phyloP scores from a whole-genome alignment of 2,797 vertebrate species.

The Spheniscus humboldti region DNA sequence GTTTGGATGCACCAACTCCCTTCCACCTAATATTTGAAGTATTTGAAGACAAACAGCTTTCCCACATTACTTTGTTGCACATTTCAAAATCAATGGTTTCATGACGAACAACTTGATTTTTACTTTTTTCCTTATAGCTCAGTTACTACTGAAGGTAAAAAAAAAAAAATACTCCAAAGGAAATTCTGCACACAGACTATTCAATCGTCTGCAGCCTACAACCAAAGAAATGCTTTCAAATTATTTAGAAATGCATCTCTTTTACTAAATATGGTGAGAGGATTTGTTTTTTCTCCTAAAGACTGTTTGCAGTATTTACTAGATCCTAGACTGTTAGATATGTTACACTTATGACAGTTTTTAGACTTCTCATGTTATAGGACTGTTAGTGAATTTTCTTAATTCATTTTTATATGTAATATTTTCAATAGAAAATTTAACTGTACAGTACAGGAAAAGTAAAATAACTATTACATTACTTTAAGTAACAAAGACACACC shows the following conservation, averaged over 20 bases:
- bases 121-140: not conserved
- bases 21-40: not conserved
- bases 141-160: not conserved
- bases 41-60: not conserved
- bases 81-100: not conserved
- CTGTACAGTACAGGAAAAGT: not conserved
- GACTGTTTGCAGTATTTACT: not conserved
- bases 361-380: not conserved
- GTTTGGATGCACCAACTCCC: not conserved
- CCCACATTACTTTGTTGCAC: not conserved
- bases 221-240: not conserved
- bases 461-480: not conserved
- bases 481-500: not conserved
- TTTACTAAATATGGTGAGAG: not conserved
- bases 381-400: not conserved
- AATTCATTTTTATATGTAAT: not conserved
- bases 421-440: not conserved
- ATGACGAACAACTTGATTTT: not conserved
- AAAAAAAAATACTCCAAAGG: not conserved
- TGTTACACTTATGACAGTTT: not conserved
- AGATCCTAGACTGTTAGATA: not conserved
- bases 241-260: not conserved
- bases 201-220: not conserved
- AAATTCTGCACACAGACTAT: not conserved
- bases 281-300: not conserved